Evolutionary conservation across 2,113 vertebrate genomes (phyloP).

Genomic region (Antechinus flavipes): DNA sequence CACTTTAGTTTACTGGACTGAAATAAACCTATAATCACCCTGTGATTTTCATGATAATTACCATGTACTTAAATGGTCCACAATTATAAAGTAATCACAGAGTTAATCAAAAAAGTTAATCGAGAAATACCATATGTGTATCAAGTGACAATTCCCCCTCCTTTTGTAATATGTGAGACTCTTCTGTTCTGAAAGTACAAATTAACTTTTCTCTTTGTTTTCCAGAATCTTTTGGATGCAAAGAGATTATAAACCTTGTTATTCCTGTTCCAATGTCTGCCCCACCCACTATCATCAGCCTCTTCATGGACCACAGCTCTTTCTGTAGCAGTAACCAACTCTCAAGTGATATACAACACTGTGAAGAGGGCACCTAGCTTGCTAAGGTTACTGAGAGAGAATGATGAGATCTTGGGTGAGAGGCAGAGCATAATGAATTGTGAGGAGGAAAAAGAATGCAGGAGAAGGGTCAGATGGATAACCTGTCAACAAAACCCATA

Average conservation of each 20-base stretch:
- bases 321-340: background rate
- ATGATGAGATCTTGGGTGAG: background rate
- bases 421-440: background rate
- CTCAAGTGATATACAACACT: background rate
- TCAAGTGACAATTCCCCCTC: slow-evolving; percentile 48
- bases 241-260: background rate
- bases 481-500: background rate
- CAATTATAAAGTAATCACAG: slow-evolving; percentile 78
- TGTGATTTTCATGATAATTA: slow-evolving; percentile 79
- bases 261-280: background rate
- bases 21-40: slow-evolving; percentile 76
- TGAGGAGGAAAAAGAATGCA: background rate
- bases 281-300: background rate
- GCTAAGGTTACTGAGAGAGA: background rate
- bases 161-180: slow-evolving; percentile 43
- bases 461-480: background rate
- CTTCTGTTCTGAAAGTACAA: slow-evolving; percentile 46
- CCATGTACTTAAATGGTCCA: slow-evolving; percentile 67
- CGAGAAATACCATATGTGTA: slow-evolving; percentile 59
- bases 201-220: slow-evolving; percentile 35
- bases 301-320: background rate
- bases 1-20: slow-evolving; percentile 61
- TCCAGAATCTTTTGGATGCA: background rate
- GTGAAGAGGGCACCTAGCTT: background rate
- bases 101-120: slow-evolving; percentile 76